Evolutionary conservation across 23 tunicate species (phyloP), one percentile per base, ranked within the genome.

Genomic region (Diplosoma virens): DNA sequence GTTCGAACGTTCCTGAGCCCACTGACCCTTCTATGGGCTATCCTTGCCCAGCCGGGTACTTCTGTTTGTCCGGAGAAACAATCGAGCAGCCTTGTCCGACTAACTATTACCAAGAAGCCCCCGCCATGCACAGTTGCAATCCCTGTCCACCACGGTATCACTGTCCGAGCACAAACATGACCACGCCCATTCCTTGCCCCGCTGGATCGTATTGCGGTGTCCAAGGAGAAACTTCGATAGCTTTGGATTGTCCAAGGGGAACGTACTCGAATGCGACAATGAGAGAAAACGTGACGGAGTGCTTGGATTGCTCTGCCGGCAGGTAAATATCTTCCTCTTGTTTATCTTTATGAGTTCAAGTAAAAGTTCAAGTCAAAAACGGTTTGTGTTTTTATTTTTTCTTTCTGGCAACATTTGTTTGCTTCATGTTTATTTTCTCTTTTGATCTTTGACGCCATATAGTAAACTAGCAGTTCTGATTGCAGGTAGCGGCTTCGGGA

Each of bases 281-380:
- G 0, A 59, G 80, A 3, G 25, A 58, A 11, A 69, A 68, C 30
- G 31, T 22, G 20, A 34, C 76, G 7, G 30, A 80, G 32, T 92
- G 97, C 59, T 17, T 20, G n/a, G 45, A 37, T 2, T 92, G 97
- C 37, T 92, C 97, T 20, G 87, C 97, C 0, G 97, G 97, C 33
- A 81, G 79, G 97, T 92, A 74, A 83, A n/a, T n/a, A n/a, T n/a
- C n/a, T n/a, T n/a, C n/a, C n/a, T n/a, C n/a, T n/a, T n/a, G n/a
- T n/a, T n/a, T n/a, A n/a, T n/a, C n/a, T n/a, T n/a, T n/a, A n/a
- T n/a, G n/a, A n/a, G n/a, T n/a, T n/a, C n/a, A n/a, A n/a, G n/a
- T n/a, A n/a, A n/a, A n/a, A n/a, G n/a, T n/a, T n/a, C n/a, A n/a
- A n/a, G n/a, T n/a, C n/a, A n/a, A n/a, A n/a, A n/a, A n/a, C n/a